Evolutionary conservation across 2,888 invertebrate genomes (phyloP).

Genomic region (Thera britannica): DNA sequence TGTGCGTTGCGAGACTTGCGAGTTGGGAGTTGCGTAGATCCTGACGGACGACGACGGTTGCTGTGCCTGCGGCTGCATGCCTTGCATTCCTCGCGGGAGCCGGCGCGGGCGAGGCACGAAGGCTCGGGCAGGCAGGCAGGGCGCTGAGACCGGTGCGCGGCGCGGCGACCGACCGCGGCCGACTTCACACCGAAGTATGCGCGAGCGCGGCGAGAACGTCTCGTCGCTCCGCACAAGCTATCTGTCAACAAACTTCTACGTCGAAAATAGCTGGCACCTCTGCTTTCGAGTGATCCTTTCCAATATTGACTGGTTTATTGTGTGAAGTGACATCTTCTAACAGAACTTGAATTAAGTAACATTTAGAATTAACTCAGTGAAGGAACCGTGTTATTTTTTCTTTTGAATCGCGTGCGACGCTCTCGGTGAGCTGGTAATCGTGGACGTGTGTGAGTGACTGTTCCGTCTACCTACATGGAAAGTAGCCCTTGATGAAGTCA

Average conservation of each 20-base stretch:
- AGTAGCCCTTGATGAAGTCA: constrained; percentile 74
- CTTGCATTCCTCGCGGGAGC: constrained; percentile 73
- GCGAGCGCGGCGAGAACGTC: constrained; percentile 83
- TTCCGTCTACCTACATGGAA: constrained; percentile 76
- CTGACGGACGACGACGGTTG: constrained; percentile 60
- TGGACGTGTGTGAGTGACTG: constrained; percentile 81
- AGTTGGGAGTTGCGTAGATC: constrained; percentile 68
- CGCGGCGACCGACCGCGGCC: constrained; percentile 62
- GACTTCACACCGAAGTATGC: constrained; percentile 83
- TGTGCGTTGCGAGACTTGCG: constrained; percentile 69
- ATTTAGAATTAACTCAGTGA: constrained; percentile 70
- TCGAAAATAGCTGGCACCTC: constrained; percentile 70
- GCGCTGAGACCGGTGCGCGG: constrained; percentile 54
- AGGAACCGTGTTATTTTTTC: constrained; percentile 80
- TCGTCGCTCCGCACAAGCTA: constrained; percentile 70
- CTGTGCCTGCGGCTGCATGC: constrained; percentile 66
- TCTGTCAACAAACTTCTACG: constrained; percentile 82
- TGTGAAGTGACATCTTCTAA: constrained; percentile 67
- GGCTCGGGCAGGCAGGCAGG: constrained; percentile 42
- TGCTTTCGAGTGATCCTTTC: constrained; percentile 69
- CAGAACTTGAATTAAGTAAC: constrained; percentile 59
- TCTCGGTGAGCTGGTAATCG: constrained; percentile 70
- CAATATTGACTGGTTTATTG: constrained; percentile 73
- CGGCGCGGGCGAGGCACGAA: constrained; percentile 53
- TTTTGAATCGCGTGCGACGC: constrained; percentile 81